Conservation (phyloP, 53 echinoderm and acorn worm genomes). For the Holothuria leucospilota region DNA sequence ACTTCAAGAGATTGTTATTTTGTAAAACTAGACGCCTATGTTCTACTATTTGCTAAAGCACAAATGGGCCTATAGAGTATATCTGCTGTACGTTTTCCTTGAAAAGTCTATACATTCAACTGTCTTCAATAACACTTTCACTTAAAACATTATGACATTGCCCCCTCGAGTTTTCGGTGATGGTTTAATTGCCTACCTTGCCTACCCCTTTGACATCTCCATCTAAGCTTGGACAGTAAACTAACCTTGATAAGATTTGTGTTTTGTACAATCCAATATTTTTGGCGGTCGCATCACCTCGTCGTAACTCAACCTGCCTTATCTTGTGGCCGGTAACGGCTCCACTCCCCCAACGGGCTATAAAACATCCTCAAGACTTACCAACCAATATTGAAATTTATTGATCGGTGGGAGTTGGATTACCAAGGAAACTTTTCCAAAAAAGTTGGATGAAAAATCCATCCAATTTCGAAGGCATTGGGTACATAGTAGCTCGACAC, state of each 20-base stretch:
- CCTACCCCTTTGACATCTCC: too few species aligned
- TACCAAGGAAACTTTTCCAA: background rate
- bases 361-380: conserved; percentile 24
- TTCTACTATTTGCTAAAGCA: too few species aligned
- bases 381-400: conserved; percentile 38
- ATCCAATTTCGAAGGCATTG: background rate
- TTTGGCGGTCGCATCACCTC: conserved; percentile 19
- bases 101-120: too few species aligned
- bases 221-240: background rate
- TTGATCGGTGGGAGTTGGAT: conserved; percentile 19
- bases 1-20: too few species aligned
- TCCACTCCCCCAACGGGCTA: conserved; percentile 31
- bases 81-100: too few species aligned
- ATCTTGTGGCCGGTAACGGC: conserved; percentile 13
- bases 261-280: conserved; percentile 25
- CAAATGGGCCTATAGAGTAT: too few species aligned
- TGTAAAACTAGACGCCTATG: too few species aligned
- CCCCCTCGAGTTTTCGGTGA: too few species aligned
- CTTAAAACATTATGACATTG: too few species aligned
- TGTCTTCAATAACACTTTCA: too few species aligned
- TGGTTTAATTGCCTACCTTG: too few species aligned
- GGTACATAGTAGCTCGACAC: too few species aligned
- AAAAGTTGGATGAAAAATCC: background rate
- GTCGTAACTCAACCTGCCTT: conserved; percentile 29
- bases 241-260: background rate